These are phyloP conservation scores for Dendrophyllia cribrosa DNA, from an alignment of 64 coral and sea anemone genomes.

Conservation along the genomic window DNA sequence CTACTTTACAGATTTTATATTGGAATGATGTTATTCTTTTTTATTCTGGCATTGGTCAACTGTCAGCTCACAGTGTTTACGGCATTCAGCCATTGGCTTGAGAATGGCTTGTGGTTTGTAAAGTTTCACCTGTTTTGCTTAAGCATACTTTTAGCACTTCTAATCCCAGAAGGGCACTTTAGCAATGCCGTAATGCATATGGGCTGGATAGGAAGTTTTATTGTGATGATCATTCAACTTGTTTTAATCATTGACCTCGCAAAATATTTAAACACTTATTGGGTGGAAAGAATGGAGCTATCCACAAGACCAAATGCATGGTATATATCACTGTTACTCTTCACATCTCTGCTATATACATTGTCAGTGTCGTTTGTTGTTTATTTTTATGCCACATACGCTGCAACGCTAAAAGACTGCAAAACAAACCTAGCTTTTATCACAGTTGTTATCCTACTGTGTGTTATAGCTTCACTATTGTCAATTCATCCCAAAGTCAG, in stretches of 20 bases:
- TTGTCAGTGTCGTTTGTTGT: conserved; percentile 62
- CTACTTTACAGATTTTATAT: conserved; percentile 79
- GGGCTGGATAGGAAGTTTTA: conserved; percentile 83
- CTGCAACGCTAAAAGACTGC: conserved; percentile 48
- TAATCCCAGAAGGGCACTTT: conserved; percentile 80
- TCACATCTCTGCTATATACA: conserved; percentile 78
- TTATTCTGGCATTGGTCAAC: conserved; percentile 77
- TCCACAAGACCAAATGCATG: conserved; percentile 62
- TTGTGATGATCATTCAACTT: conserved; percentile 78
- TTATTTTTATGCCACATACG: conserved; percentile 91
- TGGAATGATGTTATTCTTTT: conserved; percentile 90
- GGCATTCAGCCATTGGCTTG: conserved; percentile 54
- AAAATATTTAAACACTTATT: conserved; percentile 61
- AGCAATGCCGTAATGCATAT: conserved; percentile 75
- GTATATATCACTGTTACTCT: conserved; percentile 61
- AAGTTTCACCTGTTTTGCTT: conserved; percentile 92
- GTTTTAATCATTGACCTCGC: conserved; percentile 85
- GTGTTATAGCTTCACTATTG: conserved; percentile 62
- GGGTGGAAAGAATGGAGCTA: conserved; percentile 79
- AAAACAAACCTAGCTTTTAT: conserved; percentile 73
- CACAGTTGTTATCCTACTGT: conserved; percentile 60
- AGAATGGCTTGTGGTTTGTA: conserved; percentile 90
- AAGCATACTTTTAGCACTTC: conserved; percentile 61
- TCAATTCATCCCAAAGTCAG: conserved; percentile 80
- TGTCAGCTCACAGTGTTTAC: conserved; percentile 85